Evolutionary conservation across 2,797 vertebrate species (phyloP).

Genomic region (Crossoptilon crossoptilon): DNA sequence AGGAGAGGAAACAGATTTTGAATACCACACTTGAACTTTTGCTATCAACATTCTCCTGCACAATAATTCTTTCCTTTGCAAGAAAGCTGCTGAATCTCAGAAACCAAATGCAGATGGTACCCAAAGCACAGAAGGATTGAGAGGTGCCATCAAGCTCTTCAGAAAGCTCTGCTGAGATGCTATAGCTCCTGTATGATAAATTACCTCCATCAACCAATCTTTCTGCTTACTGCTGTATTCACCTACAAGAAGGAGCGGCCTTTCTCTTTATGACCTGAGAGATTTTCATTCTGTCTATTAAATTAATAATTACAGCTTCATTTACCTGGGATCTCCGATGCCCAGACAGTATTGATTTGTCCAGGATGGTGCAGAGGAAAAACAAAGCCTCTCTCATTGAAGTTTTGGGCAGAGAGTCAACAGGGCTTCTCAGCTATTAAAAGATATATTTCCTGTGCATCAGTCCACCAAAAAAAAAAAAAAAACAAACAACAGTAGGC

Average conservation of each 20-base stretch:
- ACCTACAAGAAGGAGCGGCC: not conserved
- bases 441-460: not conserved
- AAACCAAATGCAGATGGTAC: not conserved
- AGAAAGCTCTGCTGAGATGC: not conserved
- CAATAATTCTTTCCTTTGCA: not conserved
- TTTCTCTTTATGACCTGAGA: slow-evolving; percentile 4
- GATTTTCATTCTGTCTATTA: slow-evolving; percentile 40
- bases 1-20: not conserved
- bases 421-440: not conserved
- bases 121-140: not conserved
- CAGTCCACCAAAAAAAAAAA: not conserved
- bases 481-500: too few species aligned
- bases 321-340: not conserved
- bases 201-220: not conserved
- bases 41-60: not conserved
- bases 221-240: not conserved
- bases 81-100: not conserved
- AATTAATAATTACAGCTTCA: slow-evolving; percentile 58
- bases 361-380: not conserved
- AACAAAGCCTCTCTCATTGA: not conserved
- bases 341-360: slow-evolving; percentile 59
- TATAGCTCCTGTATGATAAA: not conserved
- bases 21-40: not conserved
- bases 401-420: slow-evolving; percentile 23
- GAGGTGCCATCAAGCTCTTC: not conserved